Conservation (phyloP, 37 sponge, comb jelly and placozoan genomes). For the Hormiphora californensis region DNA sequence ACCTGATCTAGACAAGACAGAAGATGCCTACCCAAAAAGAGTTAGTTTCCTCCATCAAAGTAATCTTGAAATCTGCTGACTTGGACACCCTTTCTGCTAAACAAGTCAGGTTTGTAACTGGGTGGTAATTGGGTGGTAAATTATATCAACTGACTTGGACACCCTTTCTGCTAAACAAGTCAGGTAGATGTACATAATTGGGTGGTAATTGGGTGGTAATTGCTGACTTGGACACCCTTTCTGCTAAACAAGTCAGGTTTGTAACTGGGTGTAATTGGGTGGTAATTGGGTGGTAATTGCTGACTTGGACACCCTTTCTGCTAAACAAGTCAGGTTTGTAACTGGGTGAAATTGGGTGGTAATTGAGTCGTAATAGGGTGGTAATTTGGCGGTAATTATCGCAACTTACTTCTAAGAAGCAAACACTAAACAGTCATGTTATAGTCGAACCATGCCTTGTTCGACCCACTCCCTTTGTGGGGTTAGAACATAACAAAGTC, state of each 20-base stretch:
- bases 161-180: background rate
- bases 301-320: background rate
- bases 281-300: background rate
- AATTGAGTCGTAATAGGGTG: too few species aligned
- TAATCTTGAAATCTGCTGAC: slow-evolving; percentile 36
- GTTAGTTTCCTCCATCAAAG: background rate
- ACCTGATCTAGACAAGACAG: too few species aligned
- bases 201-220: too few species aligned
- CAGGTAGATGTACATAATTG: too few species aligned
- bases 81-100: slow-evolving; percentile 32
- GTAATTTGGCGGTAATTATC: background rate
- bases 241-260: slow-evolving; percentile 50
- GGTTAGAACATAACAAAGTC: too few species aligned
- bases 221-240: slow-evolving; percentile 25
- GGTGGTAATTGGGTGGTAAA: background rate
- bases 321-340: background rate
- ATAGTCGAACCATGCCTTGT: too few species aligned
- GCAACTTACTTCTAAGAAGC: too few species aligned
- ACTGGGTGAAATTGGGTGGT: slow-evolving; percentile 18
- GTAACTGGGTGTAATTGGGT: slow-evolving; percentile 3
- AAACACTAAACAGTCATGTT: too few species aligned
- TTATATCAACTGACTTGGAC: background rate
- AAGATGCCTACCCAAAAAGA: slow-evolving; percentile 46
- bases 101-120: too few species aligned
- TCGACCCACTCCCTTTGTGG: too few species aligned